Base-by-base conservation (phyloP, 2,113 vertebrate species). In the Rhabdomys dilectus region DNA sequence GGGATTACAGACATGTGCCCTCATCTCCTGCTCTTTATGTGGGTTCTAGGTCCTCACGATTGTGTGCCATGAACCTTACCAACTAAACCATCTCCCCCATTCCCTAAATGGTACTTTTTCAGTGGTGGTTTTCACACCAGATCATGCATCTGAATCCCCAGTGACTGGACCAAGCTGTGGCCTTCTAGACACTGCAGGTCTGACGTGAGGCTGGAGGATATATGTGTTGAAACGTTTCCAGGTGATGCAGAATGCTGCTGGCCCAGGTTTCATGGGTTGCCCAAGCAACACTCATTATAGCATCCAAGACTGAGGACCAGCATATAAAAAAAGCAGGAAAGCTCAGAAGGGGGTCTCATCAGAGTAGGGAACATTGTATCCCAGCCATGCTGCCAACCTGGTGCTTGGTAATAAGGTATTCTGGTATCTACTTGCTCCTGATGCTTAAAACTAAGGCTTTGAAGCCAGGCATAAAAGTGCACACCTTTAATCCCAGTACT, bases 381-480 rank as follows among this genome's bases (percentile, higher is more conserved):
- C 45, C 3, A 66, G 60, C 77, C 86, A 48, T 12, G 60, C 60
- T 62, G 56, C 73, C 62, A 48, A 34, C 64, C 34, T 51, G 56
- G 36, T 11, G 4, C 17, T 39, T 73, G 48, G 11, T 36, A 26
- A 76, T 1, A 53, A 64, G 45, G 19, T 66, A 31, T 76, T 29
- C 68, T 1, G 36, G 34, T 7, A 56, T 84, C 36, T 26, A 9
- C 45, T 62, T 62, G 34, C 6, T 96, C 53, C 36, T 39, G 10
- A 73, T 45, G 58, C 12, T 81, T 15, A 62, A 72, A n/a, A 39
- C 0, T 7, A 26, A 89, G 58, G 22, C 34, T 9, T 31, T 15
- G 19, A 60, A 42, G 56, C 6, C 7, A 9, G n/a, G 4, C 7
- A 84, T 29, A 8, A 42, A 0, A 13, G n/a, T 2, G 6, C 21